A percentile compares a stretch with the other conserved stretches of the same genome.
These are phyloP conservation scores for Syndactyla subalaris DNA, from an alignment of 2,797 vertebrate genomes.

Conservation along the genomic window DNA sequence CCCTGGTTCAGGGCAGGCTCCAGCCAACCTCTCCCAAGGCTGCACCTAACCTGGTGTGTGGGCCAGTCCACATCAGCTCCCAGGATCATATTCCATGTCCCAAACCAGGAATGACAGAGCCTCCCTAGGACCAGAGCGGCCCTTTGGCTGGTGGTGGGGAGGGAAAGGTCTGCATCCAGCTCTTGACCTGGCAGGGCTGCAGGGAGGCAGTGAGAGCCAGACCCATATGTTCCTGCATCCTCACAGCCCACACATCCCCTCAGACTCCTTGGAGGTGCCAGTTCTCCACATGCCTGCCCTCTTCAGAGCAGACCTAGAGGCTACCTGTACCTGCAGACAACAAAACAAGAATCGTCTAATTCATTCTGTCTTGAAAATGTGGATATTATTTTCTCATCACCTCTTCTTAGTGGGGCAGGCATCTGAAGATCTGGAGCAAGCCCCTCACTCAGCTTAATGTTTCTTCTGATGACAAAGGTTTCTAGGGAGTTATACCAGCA, in stretches of 20 bases:
- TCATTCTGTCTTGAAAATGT: not conserved
- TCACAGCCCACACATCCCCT: not conserved
- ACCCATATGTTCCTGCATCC: rapidly evolving
- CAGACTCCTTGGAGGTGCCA: not conserved
- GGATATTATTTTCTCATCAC: not conserved
- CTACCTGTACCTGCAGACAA: not conserved
- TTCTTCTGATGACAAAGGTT: not conserved
- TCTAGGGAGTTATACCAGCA: not conserved
- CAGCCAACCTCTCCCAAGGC: not conserved
- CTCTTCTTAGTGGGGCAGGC: not conserved
- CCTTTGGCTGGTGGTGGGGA: not conserved
- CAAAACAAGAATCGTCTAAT: not conserved
- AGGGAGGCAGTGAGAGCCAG: not conserved
- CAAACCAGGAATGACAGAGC: not conserved
- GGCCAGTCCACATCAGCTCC: not conserved
- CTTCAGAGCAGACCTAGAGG: not conserved
- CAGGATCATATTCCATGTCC: rapidly evolving
- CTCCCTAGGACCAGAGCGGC: rapidly evolving
- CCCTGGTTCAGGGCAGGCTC: not conserved
- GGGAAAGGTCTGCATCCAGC: not conserved
- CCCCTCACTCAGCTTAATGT: not conserved
- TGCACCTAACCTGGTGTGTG: not conserved
- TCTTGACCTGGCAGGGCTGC: not conserved
- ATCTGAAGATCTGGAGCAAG: not conserved
- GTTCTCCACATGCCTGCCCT: not conserved